Evolutionary conservation across 2,797 vertebrate species (phyloP).

Genomic region (Pipistrellus kuhlii): DNA sequence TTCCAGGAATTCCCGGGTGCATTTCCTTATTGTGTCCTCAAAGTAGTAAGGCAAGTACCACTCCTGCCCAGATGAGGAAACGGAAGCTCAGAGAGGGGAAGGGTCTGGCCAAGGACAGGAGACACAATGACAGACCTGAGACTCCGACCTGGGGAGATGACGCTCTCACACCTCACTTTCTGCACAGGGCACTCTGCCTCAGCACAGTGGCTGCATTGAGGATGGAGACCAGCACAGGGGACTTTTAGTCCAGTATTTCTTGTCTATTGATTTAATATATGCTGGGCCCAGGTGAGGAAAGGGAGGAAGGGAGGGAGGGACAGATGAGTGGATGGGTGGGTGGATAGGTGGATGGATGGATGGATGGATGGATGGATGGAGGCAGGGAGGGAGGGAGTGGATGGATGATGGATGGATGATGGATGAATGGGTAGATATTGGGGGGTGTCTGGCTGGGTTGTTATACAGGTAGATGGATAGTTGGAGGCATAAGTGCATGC

Average conservation of each 20-base stretch:
- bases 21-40: not conserved
- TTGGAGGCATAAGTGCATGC: too few relatives aligned
- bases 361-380: accelerated
- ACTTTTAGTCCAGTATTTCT: not conserved
- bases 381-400: too few relatives aligned
- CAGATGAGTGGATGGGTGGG: too few relatives aligned
- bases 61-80: not conserved
- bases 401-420: too few relatives aligned
- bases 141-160: not conserved
- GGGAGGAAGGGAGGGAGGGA: too few relatives aligned
- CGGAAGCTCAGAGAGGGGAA: not conserved
- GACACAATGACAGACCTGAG: not conserved
- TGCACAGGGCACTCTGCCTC: not conserved
- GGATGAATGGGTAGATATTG: too few relatives aligned
- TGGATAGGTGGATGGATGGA: accelerated
- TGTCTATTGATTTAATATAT: not conserved
- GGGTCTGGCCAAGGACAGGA: not conserved
- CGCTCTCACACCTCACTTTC: not conserved
- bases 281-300: not conserved
- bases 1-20: not conserved
- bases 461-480: not conserved
- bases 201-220: not conserved
- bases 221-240: not conserved
- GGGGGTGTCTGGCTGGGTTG: not conserved
- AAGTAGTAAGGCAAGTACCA: not conserved